Conservation (phyloP, 2,113 vertebrate genomes). For the Prionailurus viverrinus region DNA sequence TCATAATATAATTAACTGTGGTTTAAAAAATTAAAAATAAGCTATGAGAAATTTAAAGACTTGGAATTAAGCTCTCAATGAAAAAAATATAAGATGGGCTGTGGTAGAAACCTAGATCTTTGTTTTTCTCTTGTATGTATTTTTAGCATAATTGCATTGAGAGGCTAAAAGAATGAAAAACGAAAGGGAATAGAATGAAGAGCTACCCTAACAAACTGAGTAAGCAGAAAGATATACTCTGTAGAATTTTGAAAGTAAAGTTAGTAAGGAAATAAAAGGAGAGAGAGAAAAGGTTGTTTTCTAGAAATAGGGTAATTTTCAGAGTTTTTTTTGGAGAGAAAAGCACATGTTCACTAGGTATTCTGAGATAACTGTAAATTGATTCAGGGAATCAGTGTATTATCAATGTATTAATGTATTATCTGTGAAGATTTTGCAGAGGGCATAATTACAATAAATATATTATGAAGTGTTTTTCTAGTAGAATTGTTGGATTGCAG, state of each 20-base stretch:
- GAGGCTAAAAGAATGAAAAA: background rate
- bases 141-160: slow-evolving; percentile 36
- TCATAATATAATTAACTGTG: background rate
- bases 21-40: slow-evolving; percentile 53
- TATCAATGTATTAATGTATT: background rate
- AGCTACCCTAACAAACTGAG: background rate
- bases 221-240: background rate
- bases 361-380: slow-evolving; percentile 13
- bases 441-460: background rate
- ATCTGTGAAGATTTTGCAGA: background rate
- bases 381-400: background rate
- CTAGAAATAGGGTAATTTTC: slow-evolving; percentile 15
- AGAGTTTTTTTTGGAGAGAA: background rate
- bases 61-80: background rate
- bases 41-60: slow-evolving; percentile 40
- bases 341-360: background rate
- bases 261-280: background rate
- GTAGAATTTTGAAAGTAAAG: slow-evolving; percentile 11
- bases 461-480: background rate
- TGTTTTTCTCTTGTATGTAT: background rate
- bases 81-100: background rate
- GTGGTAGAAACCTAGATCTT: background rate
- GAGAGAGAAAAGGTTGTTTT: background rate
- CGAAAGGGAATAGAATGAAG: background rate
- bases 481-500: background rate